These are phyloP conservation scores for Paedocypris sp. DNA, from an alignment of 2,113 vertebrate species.

Conservation along the genomic window DNA sequence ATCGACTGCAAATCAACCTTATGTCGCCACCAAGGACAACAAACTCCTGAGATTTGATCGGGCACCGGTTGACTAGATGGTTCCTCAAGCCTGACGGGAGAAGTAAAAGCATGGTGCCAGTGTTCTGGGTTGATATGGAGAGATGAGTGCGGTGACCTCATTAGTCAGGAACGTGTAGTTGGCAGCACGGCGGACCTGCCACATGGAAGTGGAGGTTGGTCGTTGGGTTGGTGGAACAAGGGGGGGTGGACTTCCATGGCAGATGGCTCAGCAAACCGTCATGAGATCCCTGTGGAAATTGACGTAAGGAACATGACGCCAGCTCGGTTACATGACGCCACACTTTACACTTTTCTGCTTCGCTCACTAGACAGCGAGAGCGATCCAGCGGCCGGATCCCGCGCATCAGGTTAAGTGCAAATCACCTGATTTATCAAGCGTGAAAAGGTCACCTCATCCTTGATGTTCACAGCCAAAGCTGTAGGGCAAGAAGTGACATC, in stretches of 20 bases:
- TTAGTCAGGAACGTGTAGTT: conserved; percentile 18
- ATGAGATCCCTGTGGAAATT: conserved; percentile 10
- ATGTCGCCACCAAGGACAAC: too few relatives aligned
- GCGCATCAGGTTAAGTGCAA: neutral
- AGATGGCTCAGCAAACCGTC: conserved; percentile 15
- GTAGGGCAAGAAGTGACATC: neutral
- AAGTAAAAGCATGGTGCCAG: neutral
- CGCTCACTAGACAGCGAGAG: neutral
- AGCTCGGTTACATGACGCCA: neutral
- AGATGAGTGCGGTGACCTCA: conserved; percentile 16
- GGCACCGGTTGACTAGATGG: too few relatives aligned
- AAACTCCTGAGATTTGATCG: too few relatives aligned
- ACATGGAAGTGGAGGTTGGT: neutral
- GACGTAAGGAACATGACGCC: neutral
- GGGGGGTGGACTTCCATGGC: neutral
- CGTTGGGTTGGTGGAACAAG: neutral
- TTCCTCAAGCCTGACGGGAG: neutral
- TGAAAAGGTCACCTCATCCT: conserved; percentile 4
- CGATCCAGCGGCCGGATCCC: neutral
- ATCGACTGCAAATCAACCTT: too few relatives aligned
- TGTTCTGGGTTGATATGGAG: neutral
- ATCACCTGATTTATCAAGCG: neutral
- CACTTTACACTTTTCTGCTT: neutral
- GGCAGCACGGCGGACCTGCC: neutral
- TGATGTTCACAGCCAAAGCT: neutral